phyloP scores from a whole-genome alignment of 2,113 vertebrate genomes.

The Catagonus wagneri region DNA sequence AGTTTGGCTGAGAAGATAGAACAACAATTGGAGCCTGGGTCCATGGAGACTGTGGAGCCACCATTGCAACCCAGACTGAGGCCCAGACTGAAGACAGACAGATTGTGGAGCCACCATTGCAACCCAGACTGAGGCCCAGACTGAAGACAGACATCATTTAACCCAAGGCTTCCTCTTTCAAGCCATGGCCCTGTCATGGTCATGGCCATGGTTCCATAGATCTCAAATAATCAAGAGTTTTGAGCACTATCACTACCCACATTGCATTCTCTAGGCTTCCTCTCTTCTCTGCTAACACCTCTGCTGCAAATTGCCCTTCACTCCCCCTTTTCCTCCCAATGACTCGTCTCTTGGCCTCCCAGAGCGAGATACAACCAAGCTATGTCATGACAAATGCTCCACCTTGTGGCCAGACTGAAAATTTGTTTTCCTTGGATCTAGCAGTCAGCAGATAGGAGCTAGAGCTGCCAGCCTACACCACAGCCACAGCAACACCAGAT shows the following conservation, averaged over 20 bases:
- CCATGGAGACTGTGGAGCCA: neutral
- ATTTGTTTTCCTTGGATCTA: neutral
- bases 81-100: neutral
- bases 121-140: neutral
- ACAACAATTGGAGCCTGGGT: neutral
- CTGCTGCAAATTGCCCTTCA: neutral
- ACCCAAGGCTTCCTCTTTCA: neutral
- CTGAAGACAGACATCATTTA: neutral
- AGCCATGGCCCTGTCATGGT: neutral
- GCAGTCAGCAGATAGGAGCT: neutral
- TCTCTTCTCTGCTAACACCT: no score
- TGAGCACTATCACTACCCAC: neutral
- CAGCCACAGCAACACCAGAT: no score
- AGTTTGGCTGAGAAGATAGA: neutral
- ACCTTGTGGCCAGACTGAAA: neutral
- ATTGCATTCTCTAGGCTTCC: neutral
- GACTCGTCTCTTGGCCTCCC: no score
- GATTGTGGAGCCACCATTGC: neutral
- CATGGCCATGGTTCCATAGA: fast-evolving
- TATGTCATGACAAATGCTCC: neutral
- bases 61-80: fast-evolving
- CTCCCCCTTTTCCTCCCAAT: fast-evolving
- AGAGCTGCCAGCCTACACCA: no score
- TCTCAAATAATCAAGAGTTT: neutral
- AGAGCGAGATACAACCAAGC: neutral